Evolutionary conservation across 2,888 invertebrate species (phyloP), one percentile per base, ranked within the genome.

Genomic region (Shargacucullia verbasci): DNA sequence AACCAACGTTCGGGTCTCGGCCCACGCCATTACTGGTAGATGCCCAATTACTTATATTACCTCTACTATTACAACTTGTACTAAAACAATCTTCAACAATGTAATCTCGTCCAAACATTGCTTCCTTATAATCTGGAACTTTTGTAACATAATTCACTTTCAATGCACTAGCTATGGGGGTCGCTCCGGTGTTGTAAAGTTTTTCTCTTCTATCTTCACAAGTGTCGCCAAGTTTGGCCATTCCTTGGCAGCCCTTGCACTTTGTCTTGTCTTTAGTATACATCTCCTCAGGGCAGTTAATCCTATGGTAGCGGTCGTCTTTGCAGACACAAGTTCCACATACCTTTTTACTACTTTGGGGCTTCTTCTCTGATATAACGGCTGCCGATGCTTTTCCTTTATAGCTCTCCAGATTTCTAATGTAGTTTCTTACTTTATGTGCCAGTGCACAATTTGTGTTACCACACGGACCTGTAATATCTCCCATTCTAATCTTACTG

Each of bases 401-500:
- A 52, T 94, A 94, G 6, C 81, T 76, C 1, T 91, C 88, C 40
- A 93, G 69, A 57, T 86, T 86, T 70, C 94, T 84, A 45, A 94
- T 87, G 58, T 93, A 94, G 9, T 74, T 84, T 73, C 78, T 90
- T 1, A 94, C 88, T 81, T 90, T 94, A 69, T 92, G 92, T 35
- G 93, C 92, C 63, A 94, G 76, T 35, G 85, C 76, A 73, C 94
- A 94, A 48, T 90, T 92, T 25, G 82, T 53, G 73, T 94, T 94
- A 43, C 94, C 94, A 76, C 94, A 94, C 1, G 94, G 93, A 4
- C 94, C 94, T 37, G 78, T 83, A 33, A 94, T 94, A 64, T 94
- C 93, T 53, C 94, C 93, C 92, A 94, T 94, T 70, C 86, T 86
- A 45, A 94, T 88, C 65, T 91, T 91, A 50, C 89, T 82, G 15